Evolutionary conservation across 2,113 vertebrate genomes (phyloP).

Genomic region (Casuarius casuarius): DNA sequence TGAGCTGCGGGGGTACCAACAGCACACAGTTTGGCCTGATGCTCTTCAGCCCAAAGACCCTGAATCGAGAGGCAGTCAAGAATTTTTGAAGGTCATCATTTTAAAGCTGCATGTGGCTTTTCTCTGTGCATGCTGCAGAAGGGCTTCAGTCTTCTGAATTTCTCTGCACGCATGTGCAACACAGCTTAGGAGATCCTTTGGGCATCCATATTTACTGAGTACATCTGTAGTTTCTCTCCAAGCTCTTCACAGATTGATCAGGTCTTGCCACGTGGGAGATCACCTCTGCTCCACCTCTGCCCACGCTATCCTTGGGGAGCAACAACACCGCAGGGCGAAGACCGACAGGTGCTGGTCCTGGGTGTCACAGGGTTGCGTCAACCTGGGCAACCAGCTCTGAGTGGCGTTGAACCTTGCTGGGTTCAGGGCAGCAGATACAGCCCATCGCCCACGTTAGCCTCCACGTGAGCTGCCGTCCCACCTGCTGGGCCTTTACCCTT

Average conservation of each 20-base stretch:
- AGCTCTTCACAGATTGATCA: not conserved
- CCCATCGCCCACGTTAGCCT: not conserved
- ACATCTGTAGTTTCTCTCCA: not conserved
- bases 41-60: not conserved
- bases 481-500: not conserved
- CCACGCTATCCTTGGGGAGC: accelerated
- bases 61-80: not conserved
- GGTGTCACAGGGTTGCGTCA: not conserved
- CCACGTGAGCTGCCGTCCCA: not conserved
- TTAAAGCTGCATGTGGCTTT: not conserved
- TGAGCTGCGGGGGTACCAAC: not conserved
- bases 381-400: not conserved
- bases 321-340: not conserved
- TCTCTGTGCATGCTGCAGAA: not conserved
- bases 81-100: not conserved
- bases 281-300: accelerated
- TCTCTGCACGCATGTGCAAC: not conserved
- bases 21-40: not conserved
- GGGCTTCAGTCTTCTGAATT: not conserved
- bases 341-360: not conserved
- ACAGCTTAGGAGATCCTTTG: not conserved
- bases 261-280: not conserved
- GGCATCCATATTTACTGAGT: not conserved
- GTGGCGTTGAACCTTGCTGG: accelerated
- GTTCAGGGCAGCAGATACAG: not conserved